phyloP scores from a whole-genome alignment of 2,113 vertebrate genomes.

The Hemicordylus capensis region DNA sequence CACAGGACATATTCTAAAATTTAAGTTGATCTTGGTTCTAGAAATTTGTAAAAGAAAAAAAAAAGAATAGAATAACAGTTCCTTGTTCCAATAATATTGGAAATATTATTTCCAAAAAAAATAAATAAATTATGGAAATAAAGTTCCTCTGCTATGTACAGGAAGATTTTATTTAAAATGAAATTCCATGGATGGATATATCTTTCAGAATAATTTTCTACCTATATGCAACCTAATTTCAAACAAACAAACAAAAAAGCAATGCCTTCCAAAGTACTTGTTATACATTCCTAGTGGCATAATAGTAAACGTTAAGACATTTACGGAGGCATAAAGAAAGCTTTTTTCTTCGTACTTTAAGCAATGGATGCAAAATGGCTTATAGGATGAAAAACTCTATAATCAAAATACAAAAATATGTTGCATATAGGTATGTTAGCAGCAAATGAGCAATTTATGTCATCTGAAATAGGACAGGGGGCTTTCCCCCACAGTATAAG shows the following conservation, averaged over 20 bases:
- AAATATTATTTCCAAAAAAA: too few relatives aligned
- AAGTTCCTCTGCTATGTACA: slow-evolving; percentile 70
- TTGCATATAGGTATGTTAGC: slow-evolving; percentile 64
- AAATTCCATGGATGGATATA: slow-evolving; percentile 65
- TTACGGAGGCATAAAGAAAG: slow-evolving; percentile 62
- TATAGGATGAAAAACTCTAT: slow-evolving; percentile 52
- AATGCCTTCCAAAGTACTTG: slow-evolving; percentile 72
- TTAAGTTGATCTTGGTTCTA: neutral
- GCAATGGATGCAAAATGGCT: slow-evolving; percentile 59
- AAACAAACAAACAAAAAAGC: too few relatives aligned
- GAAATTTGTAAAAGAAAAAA: neutral
- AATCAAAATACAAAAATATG: slow-evolving; percentile 74
- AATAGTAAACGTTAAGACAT: slow-evolving; percentile 60
- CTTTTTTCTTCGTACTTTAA: slow-evolving; percentile 58
- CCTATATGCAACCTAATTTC: too few relatives aligned
- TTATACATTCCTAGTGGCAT: slow-evolving; percentile 78
- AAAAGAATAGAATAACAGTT: too few relatives aligned
- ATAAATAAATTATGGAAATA: too few relatives aligned
- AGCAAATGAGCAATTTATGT: slow-evolving; percentile 63
- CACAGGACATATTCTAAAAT: neutral
- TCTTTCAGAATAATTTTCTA: slow-evolving; percentile 60
- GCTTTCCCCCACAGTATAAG: neutral
- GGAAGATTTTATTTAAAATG: slow-evolving; percentile 69
- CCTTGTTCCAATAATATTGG: too few relatives aligned
- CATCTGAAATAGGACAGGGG: neutral